These are phyloP conservation scores for Globicephala melas DNA, from an alignment of 2,113 vertebrate genomes.

Conservation along the genomic window DNA sequence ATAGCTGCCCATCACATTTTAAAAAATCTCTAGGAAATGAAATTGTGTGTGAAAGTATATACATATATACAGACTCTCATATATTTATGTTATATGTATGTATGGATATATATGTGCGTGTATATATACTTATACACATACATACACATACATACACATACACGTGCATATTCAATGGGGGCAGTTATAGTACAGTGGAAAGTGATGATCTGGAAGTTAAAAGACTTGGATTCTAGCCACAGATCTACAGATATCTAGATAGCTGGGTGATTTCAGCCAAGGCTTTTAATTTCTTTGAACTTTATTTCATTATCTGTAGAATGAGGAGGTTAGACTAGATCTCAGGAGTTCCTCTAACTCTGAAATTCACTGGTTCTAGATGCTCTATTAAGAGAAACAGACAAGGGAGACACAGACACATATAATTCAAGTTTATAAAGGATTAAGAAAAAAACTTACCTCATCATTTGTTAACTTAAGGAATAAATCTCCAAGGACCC, in stretches of 20 bases:
- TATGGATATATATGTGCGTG: neutral
- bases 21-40: neutral
- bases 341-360: neutral
- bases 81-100: neutral
- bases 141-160: neutral
- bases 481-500: constrained; percentile 97
- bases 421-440: neutral
- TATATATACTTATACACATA: neutral
- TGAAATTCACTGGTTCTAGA: constrained; percentile 10
- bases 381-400: constrained; percentile 19
- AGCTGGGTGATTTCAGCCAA: neutral
- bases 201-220: neutral
- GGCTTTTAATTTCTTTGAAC: neutral
- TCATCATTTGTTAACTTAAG: constrained; percentile 95
- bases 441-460: constrained; percentile 75
- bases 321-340: neutral
- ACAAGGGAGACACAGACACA: neutral
- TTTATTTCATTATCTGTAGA: neutral
- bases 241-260: neutral
- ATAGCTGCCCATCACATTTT: neutral
- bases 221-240: neutral
- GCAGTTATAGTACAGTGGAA: neutral
- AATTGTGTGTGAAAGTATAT: neutral
- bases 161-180: neutral
- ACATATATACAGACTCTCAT: neutral